Evolutionary conservation across 2,888 invertebrate species (phyloP).

Genomic region (Tortrix viridana): DNA sequence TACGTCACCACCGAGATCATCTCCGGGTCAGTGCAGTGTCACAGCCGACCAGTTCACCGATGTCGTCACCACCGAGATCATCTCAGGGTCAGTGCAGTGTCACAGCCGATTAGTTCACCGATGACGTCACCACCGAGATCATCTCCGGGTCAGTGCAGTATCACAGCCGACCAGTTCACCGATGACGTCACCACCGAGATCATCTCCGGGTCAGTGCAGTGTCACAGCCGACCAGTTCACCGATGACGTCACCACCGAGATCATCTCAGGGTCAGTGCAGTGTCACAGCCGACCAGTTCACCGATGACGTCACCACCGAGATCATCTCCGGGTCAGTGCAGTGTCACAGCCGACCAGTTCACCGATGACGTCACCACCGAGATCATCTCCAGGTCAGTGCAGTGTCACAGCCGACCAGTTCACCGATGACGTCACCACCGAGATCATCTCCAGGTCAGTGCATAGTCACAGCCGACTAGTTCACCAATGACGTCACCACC

Average conservation of each 20-base stretch:
- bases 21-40: conserved; percentile 81
- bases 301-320: conserved; percentile 94
- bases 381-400: conserved; percentile 87
- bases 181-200: conserved; percentile 95
- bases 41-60: conserved; percentile 96
- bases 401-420: no score
- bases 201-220: conserved; percentile 85
- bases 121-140: conserved; percentile 94
- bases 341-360: no score
- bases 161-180: conserved; percentile 94
- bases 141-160: conserved; percentile 86
- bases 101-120: no score
- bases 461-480: no score
- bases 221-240: conserved; percentile 96
- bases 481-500: conserved; percentile 93
- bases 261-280: conserved; percentile 87
- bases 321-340: conserved; percentile 87
- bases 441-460: conserved; percentile 88
- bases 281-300: conserved; percentile 96
- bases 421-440: conserved; percentile 93
- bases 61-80: conserved; percentile 94
- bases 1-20: conserved; percentile 95
- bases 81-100: conserved; percentile 85
- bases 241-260: conserved; percentile 94
- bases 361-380: conserved; percentile 95